These are phyloP conservation scores for Agrotis segetum DNA, from an alignment of 2,888 invertebrate genomes.

Conservation along the genomic window DNA sequence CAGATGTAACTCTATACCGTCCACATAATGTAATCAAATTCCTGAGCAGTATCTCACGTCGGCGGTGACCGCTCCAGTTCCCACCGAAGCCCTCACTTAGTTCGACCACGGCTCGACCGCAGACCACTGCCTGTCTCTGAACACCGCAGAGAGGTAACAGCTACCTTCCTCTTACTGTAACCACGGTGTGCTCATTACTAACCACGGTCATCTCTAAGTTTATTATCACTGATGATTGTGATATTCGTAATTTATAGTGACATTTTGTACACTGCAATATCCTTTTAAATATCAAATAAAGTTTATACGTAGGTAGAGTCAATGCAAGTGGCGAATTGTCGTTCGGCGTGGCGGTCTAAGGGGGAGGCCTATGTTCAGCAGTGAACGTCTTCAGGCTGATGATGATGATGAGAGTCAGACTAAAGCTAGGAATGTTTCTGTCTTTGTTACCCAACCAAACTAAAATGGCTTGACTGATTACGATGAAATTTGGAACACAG, in stretches of 20 bases:
- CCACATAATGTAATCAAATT: not conserved
- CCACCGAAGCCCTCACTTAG: constrained; percentile 25
- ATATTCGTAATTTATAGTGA: not conserved
- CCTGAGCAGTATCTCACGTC: constrained; percentile 21
- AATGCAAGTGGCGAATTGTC: too few species aligned
- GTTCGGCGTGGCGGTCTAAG: too few species aligned
- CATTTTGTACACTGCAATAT: too few species aligned
- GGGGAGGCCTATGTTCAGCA: too few species aligned
- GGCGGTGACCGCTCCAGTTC: constrained; percentile 41
- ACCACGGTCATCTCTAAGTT: not conserved
- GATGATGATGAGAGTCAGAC: too few species aligned
- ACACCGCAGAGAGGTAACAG: constrained; percentile 8
- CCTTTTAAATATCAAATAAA: too few species aligned
- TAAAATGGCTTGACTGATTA: too few species aligned
- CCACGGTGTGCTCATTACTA: constrained; percentile 4
- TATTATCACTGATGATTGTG: not conserved
- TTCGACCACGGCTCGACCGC: constrained; percentile 23
- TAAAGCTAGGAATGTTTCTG: too few species aligned
- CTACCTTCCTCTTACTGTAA: not conserved
- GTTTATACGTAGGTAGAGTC: too few species aligned
- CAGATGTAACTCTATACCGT: not conserved
- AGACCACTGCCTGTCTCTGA: constrained; percentile 1
- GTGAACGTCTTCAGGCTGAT: too few species aligned
- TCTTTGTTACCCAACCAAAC: too few species aligned
- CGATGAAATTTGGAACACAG: too few species aligned